Base-by-base conservation (phyloP, 2,888 invertebrate species). In the Eupeodes latifasciatus region DNA sequence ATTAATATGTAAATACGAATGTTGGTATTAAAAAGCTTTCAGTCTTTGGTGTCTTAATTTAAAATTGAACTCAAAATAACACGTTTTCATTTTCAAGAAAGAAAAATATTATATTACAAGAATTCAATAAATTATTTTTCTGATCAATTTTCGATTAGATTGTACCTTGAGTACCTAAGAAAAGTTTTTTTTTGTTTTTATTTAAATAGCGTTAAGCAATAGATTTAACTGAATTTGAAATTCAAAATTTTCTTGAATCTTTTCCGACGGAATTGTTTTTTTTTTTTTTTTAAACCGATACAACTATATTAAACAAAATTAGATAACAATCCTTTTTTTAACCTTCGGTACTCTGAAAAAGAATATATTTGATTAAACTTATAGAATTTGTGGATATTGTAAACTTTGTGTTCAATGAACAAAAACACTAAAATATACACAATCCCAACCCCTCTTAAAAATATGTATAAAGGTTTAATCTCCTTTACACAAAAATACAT, bases 21-120 rank as follows among this genome's bases (percentile, higher is more conserved):
- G 55, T 12, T 57, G 40, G n/a, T 27, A 59, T 61, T 66, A 66
- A 59, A 74, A 79, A 72, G 71, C 61, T 44, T 47, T 72, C 3
- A 55, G 53, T 72, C 10, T 59, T 61, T 14, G 59, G 51, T 34
- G 2, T 44, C 53, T 19, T 36, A 34, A 5, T 55, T 14, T 71
- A 47, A 12, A 76, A 49, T 14, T 75, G 4, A 69, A 78, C 16
- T 40, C 19, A 78, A 85, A 85, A 78, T 57, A 78, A 81, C 74
- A 85, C 82, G 78, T 81, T 77, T 85, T 36, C 11, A 74, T 81
- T 74, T 61, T 53, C 11, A 82, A 71, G 85, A 85, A 85, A 82
- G 85, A 85, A 85, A 85, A 74, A 85, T 55, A 51, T 67, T 36
- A 53, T 44, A 67, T 51, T 36, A 85, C 44, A 64, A 51, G 34